Evolutionary conservation across 1,140 invertebrate species (phyloP).

Genomic region (Chrysomallon squamiferum): DNA sequence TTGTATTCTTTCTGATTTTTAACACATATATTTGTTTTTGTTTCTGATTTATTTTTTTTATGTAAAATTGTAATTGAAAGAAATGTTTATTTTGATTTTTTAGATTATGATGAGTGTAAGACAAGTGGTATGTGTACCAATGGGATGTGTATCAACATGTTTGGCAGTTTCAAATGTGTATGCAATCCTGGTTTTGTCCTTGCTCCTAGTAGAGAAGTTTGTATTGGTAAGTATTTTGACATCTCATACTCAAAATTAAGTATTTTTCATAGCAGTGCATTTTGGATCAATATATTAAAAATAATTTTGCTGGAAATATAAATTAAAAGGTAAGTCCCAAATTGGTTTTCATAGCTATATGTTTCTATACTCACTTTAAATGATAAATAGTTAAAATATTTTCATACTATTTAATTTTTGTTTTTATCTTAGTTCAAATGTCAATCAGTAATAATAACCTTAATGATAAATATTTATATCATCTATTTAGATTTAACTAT

Average conservation of each 20-base stretch:
- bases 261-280: too few relatives aligned
- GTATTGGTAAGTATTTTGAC: conserved; percentile 41
- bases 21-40: too few relatives aligned
- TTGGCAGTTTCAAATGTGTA: conserved; percentile 60
- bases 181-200: conserved; percentile 55
- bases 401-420: background rate
- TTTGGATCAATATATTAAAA: too few relatives aligned
- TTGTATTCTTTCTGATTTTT: too few relatives aligned
- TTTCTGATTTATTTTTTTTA: too few relatives aligned
- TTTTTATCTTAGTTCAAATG: background rate
- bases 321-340: too few relatives aligned
- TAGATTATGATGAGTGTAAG: conserved; percentile 89
- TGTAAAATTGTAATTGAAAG: too few relatives aligned
- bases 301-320: too few relatives aligned
- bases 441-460: background rate
- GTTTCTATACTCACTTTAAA: too few relatives aligned
- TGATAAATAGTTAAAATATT: too few relatives aligned
- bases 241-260: too few relatives aligned
- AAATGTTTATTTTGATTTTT: conserved; percentile 19
- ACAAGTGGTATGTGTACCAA: conserved; percentile 71
- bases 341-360: too few relatives aligned
- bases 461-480: background rate
- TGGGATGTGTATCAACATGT: conserved; percentile 57
- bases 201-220: conserved; percentile 67
- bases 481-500: background rate